Base-by-base conservation (phyloP, 2,113 vertebrate genomes). In the Marmota flaviventris region DNA sequence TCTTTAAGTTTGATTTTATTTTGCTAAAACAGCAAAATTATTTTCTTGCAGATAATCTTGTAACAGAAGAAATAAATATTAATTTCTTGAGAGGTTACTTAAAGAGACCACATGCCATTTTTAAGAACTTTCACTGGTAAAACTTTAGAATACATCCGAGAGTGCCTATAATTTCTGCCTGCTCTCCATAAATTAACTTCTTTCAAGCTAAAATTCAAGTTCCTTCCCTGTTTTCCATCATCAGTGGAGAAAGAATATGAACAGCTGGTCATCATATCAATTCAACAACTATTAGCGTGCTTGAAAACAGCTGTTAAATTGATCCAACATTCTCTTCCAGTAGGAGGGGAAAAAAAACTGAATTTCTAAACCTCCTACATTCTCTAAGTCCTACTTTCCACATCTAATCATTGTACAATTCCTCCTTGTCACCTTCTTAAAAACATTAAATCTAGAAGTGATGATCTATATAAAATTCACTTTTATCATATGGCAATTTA, bases 171-270 rank as follows among this genome's bases (percentile, higher is more conserved):
- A 96, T 45, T 87, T 95, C 72, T 51, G 13, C 82, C 90, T 65
- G 72, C 37, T 69, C 22, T 16, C n/a, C 61, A 8, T 78, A 76
- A 90, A 82, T 73, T 61, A 45, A 94, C 82, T n/a, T 29, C 20
- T 61, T 84, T 63, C 34, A 61, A 32, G 29, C 51, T 78, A 20
- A 6, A 75, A 77, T 58, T 78, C 34, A 91, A 88, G 16, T 37
- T 27, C 61, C 70, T 29, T 94, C 85, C 87, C 39, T 93, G 32
- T 34, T 73, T 93, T 81, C 72, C 16, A 77, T 84, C 76, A 79
- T 81, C 69, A 89, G 61, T 37, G 22, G 95, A 73, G 39, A 32
- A 0, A 85, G 69, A 77, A 70, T 29, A 42, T 5, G 3, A 25
- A 84, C 37, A 88, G 32, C 5, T 79, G 78, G 5, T 72, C 58